phyloP scores from a whole-genome alignment of 2,888 invertebrate species.

The Dicyrtoma fusca region DNA sequence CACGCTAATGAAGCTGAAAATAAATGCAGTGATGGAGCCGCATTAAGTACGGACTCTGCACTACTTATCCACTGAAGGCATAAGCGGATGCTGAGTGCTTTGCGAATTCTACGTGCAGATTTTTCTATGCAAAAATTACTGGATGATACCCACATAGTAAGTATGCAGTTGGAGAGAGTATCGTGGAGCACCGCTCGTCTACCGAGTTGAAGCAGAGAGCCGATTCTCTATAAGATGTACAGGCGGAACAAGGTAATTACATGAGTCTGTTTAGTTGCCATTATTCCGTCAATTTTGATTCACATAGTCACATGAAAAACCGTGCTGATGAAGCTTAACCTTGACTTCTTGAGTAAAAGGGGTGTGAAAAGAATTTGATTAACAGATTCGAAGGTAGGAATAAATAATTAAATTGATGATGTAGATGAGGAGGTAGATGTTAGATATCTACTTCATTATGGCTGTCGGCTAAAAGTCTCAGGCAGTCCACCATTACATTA shows the following conservation, averaged over 20 bases:
- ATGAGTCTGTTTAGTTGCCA: background rate
- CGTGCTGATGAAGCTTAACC: conserved; percentile 20
- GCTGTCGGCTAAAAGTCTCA: background rate
- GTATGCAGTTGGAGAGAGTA: too few relatives aligned
- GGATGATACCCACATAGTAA: too few relatives aligned
- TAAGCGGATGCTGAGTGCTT: too few relatives aligned
- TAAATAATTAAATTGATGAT: conserved; percentile 35
- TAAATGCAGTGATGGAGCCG: too few relatives aligned
- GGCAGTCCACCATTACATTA: background rate
- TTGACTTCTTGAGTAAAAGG: conserved; percentile 12
- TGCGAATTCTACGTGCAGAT: too few relatives aligned
- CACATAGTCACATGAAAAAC: conserved; percentile 17
- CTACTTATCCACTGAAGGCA: too few relatives aligned
- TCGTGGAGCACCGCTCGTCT: too few relatives aligned
- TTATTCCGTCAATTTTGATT: conserved; percentile 15
- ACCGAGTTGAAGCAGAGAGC: background rate
- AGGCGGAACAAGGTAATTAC: conserved; percentile 1
- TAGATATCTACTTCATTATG: conserved; percentile 10
- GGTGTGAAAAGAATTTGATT: conserved; percentile 37
- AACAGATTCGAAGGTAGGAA: conserved; percentile 32
- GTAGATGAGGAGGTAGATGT: background rate
- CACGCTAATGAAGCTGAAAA: too few relatives aligned
- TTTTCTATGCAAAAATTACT: too few relatives aligned
- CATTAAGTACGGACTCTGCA: too few relatives aligned
- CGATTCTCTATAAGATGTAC: background rate